Conservation (phyloP, 2,797 vertebrate genomes). For the Pipistrellus pygmaeus region DNA sequence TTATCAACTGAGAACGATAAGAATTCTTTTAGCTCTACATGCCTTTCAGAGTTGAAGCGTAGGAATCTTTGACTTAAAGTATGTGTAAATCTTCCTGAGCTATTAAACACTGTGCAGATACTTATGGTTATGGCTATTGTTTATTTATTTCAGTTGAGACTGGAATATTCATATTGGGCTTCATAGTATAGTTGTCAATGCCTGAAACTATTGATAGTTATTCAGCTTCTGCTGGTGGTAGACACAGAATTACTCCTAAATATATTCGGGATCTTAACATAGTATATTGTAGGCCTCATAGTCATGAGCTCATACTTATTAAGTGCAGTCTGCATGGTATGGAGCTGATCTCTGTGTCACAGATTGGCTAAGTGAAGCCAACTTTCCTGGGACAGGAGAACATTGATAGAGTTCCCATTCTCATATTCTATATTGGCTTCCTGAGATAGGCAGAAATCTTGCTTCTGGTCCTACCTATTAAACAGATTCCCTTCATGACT, state of each 20-base stretch:
- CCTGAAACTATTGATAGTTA: background rate
- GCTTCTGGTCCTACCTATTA: background rate
- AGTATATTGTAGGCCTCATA: background rate
- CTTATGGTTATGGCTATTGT: background rate
- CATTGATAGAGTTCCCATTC: background rate
- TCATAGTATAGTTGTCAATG: slow-evolving; percentile 5
- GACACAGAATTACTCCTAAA: slow-evolving; percentile 8
- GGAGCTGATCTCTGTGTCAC: background rate
- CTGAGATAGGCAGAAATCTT: background rate
- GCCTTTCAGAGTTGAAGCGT: slow-evolving; percentile 27
- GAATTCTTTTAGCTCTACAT: slow-evolving; percentile 2
- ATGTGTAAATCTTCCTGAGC: background rate
- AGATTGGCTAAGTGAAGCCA: background rate
- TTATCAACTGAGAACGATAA: slow-evolving; percentile 37
- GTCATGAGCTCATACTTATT: background rate
- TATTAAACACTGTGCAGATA: background rate
- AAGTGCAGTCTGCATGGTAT: background rate
- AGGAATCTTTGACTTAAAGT: background rate
- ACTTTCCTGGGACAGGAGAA: background rate
- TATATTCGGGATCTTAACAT: background rate
- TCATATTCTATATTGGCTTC: background rate
- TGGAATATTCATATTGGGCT: slow-evolving; percentile 1
- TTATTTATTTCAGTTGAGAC: slow-evolving; percentile 22
- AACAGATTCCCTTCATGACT: background rate
- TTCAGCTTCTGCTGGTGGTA: background rate